Base-by-base conservation (phyloP, 2,113 vertebrate genomes). In the Tylochromis polylepis region DNA sequence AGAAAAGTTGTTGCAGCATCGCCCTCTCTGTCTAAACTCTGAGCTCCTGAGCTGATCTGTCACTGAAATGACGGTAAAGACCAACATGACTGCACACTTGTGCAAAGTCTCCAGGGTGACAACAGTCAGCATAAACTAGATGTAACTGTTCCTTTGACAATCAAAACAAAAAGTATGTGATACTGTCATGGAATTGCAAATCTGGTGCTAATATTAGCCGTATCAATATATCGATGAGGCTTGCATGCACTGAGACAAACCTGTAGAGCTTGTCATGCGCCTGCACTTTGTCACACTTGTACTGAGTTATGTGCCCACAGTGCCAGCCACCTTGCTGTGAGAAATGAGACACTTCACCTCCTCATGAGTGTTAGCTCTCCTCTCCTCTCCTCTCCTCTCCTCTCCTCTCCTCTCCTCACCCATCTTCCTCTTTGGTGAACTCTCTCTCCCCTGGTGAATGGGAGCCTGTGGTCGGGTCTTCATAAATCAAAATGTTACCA, bases 401-500 rank as follows among this genome's bases (percentile, higher is more conserved):
- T 11, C 62, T 79, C 55, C 60, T 31, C 43, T 72, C 60, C 65
- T 31, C 55, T 60, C 46, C 57, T 4, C 41, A n/a, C 22, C 79
- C 34, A 10, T 8, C 82, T 60, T 78, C 75, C 75, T 59, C 82
- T 5, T 14, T 6, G 16, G 62, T 84, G 90, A 84, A 92, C 90
- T 87, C 87, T 6, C 79, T 90, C 81, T 92, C 85, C 85, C 55
- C 70, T 86, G 89, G 93, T 92, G 90, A 87, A 91, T 91, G 85
- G 86, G 83, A 89, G 91, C 86, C 87, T 58, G 84, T 46, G 86
- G 88, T 85, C 18, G 59, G 85, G 83, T 88, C 90, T 90, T 85
- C 94, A 93, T 95, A 94, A 94, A 96, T 95, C 95, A 95, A 90
- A 90, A 94, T 88, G 93, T 88, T 93, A 93, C 92, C 91, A 93